Evolutionary conservation across 2,113 vertebrate species (phyloP), one percentile per base, ranked within the genome.

Genomic region (Brachyistius frenatus): DNA sequence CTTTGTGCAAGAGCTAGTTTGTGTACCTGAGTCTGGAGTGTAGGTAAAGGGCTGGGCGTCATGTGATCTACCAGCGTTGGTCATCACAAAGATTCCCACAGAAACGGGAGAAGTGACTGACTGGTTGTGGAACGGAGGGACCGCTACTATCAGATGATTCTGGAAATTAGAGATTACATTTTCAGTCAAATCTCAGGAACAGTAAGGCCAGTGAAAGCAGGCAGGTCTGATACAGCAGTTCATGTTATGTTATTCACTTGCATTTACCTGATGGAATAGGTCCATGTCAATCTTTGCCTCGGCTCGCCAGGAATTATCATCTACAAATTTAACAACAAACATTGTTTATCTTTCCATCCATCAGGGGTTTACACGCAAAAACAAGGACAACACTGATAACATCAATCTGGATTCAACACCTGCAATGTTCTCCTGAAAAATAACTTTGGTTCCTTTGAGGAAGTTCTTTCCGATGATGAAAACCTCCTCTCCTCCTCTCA

Each of bases 391-490:
- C 37, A 33, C 23, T 39, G 6, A 74, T 61, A 68, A 68, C 49
- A 55, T 3, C 4, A 61, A 76, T 32, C n/a, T 55, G 23, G 23
- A 15, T 46, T 52, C 32, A 46, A 30, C 58, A 93, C 91, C 91
- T 92, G 97, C 93, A 84, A 94, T 56, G 70, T 96, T 98, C 89
- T 99, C 98, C 79, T 99, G 98, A 93, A 99, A 99, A 93, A 99
- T 94, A 86, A 99, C 98, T 96, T 99, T 99, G 85, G 97, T 97
- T 96, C 98, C 98, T 95, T 99, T 99, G 71, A 99, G 96, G 93
- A 99, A 99, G 93, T 99, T 99, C 93, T 99, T 99, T 89, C 98
- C 98, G 7, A 99, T 99, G 76, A 99, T 95, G 87, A 99, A 99
- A 62, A 99, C 96, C 79, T 99, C 98, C 81, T 99, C 98, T 88